A percentile compares a stretch with the other conserved stretches of the same genome.
Conservation (phyloP, 2,113 vertebrate genomes). For the Hyperoodon ampullatus region DNA sequence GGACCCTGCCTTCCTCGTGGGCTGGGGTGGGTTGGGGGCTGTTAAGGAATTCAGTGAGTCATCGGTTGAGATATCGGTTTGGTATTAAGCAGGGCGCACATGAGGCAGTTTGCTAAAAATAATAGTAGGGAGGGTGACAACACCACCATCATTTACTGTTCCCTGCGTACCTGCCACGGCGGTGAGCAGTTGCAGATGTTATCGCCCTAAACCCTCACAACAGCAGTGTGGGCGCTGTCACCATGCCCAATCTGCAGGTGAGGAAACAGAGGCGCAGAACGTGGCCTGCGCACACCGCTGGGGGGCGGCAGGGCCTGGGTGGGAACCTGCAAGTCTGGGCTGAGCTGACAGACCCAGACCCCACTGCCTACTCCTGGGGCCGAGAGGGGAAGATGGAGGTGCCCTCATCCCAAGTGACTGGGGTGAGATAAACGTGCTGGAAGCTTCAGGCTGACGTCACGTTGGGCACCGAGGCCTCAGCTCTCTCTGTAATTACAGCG, state of each 20-base stretch:
- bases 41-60: conserved; percentile 53
- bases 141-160: rapidly evolving
- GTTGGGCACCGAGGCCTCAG: not conserved
- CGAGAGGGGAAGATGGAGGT: not conserved
- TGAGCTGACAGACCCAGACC: rapidly evolving
- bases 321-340: not conserved
- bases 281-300: rapidly evolving
- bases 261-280: not conserved
- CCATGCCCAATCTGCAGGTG: not conserved
- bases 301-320: not conserved
- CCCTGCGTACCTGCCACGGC: rapidly evolving
- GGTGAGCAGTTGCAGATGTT: rapidly evolving
- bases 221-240: rapidly evolving
- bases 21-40: not conserved
- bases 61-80: not conserved
- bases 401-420: not conserved
- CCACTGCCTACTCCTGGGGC: not conserved
- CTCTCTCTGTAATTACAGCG: not conserved
- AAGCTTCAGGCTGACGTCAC: conserved; percentile 64
- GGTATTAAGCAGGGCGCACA: not conserved
- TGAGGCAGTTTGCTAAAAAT: conserved; percentile 67
- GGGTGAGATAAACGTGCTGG: conserved; percentile 19
- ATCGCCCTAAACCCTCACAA: rapidly evolving
- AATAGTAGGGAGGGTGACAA: not conserved
- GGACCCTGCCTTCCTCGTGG: not conserved